These are phyloP conservation scores for Orius insidiosus DNA, from an alignment of 1,140 invertebrate genomes.

Conservation along the genomic window DNA sequence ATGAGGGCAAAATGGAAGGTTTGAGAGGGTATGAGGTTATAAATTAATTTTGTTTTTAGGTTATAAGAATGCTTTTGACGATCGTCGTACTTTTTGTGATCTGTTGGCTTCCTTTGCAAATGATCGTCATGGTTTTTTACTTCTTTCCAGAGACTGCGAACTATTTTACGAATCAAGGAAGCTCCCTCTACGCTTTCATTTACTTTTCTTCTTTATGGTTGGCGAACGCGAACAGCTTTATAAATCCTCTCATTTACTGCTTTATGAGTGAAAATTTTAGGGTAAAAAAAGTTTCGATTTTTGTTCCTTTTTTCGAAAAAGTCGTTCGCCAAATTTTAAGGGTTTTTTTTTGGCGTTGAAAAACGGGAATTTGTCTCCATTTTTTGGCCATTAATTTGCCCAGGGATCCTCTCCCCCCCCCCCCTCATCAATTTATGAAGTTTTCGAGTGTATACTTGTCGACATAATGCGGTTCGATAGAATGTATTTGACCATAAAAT, in stretches of 20 bases:
- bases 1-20: conserved; percentile 33
- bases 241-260: conserved; percentile 44
- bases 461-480: too few species aligned
- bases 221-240: conserved; percentile 37
- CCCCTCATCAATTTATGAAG: too few species aligned
- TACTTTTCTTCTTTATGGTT: conserved; percentile 35
- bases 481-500: too few species aligned
- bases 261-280: conserved; percentile 43
- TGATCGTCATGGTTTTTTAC: conserved; percentile 28
- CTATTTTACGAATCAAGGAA: conserved; percentile 21
- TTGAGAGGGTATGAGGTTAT: conserved; percentile 2
- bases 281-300: conserved; percentile 23
- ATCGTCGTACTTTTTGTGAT: conserved; percentile 34
- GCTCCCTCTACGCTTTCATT: conserved; percentile 23
- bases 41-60: conserved; percentile 24
- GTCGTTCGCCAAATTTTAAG: not conserved
- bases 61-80: conserved; percentile 35
- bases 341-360: not conserved
- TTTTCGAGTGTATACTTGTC: too few species aligned
- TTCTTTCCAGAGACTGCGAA: conserved; percentile 24
- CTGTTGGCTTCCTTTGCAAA: conserved; percentile 35
- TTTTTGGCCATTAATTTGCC: too few species aligned
- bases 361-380: too few species aligned
- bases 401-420: too few species aligned
- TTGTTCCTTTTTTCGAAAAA: not conserved